Evolutionary conservation across 2,888 invertebrate genomes (phyloP).

Genomic region (Monopis laevigella): DNA sequence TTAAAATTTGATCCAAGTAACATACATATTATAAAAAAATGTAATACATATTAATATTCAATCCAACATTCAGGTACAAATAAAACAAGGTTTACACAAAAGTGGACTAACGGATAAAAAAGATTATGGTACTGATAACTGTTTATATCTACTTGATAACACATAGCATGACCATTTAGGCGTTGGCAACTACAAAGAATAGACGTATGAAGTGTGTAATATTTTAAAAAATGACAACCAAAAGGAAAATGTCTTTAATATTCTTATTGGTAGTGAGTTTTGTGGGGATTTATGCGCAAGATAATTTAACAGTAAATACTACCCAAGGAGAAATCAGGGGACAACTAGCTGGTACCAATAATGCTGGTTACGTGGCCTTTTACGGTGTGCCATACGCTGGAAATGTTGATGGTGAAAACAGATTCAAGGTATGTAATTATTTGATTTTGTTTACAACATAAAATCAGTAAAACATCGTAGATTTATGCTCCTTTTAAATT

Average conservation of each 20-base stretch:
- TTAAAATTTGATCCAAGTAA: too few relatives aligned
- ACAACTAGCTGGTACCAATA: slow-evolving; percentile 22
- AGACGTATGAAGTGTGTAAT: slow-evolving; percentile 1
- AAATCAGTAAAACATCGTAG: too few relatives aligned
- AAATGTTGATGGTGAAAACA: slow-evolving; percentile 13
- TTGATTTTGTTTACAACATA: too few relatives aligned
- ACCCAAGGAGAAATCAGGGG: slow-evolving; percentile 42
- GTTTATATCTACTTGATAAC: slow-evolving; percentile 6
- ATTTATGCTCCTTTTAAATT: too few relatives aligned
- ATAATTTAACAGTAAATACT: slow-evolving; percentile 29
- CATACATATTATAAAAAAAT: too few relatives aligned
- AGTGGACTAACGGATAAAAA: too few relatives aligned
- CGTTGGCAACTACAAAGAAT: not conserved
- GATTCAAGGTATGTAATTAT: slow-evolving; percentile 18
- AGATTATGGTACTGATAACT: too few relatives aligned
- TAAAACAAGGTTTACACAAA: too few relatives aligned
- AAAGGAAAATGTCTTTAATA: not conserved
- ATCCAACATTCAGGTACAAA: too few relatives aligned
- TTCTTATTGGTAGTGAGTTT: not conserved
- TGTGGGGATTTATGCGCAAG: not conserved
- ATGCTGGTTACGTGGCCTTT: slow-evolving; percentile 32
- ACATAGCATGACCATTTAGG: slow-evolving; percentile 2
- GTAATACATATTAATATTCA: too few relatives aligned
- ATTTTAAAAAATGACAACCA: too few relatives aligned
- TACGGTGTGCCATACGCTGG: slow-evolving; percentile 46